phyloP scores from a whole-genome alignment of 64 coral and sea anemone species.

The Montipora sp. region DNA sequence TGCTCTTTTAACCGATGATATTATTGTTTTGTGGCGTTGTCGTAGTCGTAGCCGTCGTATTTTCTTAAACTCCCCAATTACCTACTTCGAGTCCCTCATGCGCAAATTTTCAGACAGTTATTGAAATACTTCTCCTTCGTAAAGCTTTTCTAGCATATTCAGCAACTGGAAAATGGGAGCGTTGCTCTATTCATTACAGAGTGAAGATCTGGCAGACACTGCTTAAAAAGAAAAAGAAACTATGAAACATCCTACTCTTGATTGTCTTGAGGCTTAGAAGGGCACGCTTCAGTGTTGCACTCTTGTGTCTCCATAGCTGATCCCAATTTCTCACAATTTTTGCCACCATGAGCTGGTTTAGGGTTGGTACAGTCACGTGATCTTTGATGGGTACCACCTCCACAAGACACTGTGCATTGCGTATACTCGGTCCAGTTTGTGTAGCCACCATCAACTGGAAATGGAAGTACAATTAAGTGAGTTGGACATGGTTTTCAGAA shows the following conservation, averaged over 20 bases:
- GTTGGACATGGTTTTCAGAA: not conserved
- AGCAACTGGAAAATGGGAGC: too few relatives aligned
- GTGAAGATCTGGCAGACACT: too few relatives aligned
- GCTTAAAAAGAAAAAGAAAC: too few relatives aligned
- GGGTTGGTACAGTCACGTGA: conserved; percentile 20
- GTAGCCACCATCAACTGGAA: conserved; percentile 28
- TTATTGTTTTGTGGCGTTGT: too few relatives aligned
- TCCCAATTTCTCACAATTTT: not conserved
- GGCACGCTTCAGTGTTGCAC: conserved; percentile 7
- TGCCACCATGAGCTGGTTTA: not conserved
- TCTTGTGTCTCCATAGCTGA: not conserved
- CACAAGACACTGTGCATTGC: conserved; percentile 30
- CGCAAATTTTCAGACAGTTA: too few relatives aligned
- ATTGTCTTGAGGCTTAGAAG: not conserved
- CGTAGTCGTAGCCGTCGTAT: too few relatives aligned
- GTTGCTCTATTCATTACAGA: too few relatives aligned
- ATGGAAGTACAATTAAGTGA: not conserved
- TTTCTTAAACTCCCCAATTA: too few relatives aligned
- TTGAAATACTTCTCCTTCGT: too few relatives aligned
- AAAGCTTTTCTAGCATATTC: too few relatives aligned
- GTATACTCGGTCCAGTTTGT: not conserved
- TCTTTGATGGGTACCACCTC: conserved; percentile 6
- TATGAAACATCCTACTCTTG: not conserved
- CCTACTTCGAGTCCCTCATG: too few relatives aligned
- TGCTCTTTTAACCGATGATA: too few relatives aligned